Conservation (phyloP, 2,888 invertebrate species). For the Euspilapteryx auroguttella region DNA sequence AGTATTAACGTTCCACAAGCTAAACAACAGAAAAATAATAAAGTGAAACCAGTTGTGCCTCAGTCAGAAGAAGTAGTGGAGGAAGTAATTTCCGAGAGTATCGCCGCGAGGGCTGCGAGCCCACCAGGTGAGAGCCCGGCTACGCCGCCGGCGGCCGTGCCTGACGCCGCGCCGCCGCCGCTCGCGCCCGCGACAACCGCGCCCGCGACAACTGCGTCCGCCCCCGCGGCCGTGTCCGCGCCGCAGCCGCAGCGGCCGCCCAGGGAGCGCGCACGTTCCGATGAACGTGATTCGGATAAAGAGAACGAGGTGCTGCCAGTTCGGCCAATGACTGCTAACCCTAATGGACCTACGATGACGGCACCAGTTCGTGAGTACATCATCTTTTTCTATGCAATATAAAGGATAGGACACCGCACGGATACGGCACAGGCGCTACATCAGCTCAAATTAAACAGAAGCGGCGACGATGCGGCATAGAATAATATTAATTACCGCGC, state of each 20-base stretch:
- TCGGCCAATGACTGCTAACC: too few relatives aligned
- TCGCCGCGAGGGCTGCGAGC: slow-evolving; percentile 9
- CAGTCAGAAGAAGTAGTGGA: slow-evolving; percentile 26
- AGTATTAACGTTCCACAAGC: slow-evolving; percentile 29
- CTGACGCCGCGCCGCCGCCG: slow-evolving; percentile 5
- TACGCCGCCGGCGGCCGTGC: slow-evolving; percentile 3
- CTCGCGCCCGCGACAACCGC: slow-evolving; percentile 1
- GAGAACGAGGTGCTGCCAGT: too few relatives aligned
- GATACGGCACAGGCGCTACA: too few relatives aligned
- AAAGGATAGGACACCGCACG: too few relatives aligned
- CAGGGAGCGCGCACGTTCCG: not conserved
- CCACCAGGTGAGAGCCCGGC: not conserved
- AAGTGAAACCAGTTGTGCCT: slow-evolving; percentile 32
- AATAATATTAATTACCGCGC: too few relatives aligned
- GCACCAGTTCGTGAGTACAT: too few relatives aligned
- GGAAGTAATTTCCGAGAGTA: slow-evolving; percentile 15
- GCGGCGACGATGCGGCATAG: too few relatives aligned
- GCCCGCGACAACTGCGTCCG: slow-evolving; percentile 5
- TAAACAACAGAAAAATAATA: slow-evolving; percentile 30
- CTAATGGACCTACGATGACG: too few relatives aligned
- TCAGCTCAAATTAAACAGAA: too few relatives aligned
- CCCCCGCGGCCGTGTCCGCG: slow-evolving; percentile 9
- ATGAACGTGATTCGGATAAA: too few relatives aligned
- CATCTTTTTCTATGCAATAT: too few relatives aligned
- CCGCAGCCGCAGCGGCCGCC: slow-evolving; percentile 4